Evolutionary conservation across 2,888 invertebrate genomes (phyloP).

Genomic region (Xanthorhoe designata): DNA sequence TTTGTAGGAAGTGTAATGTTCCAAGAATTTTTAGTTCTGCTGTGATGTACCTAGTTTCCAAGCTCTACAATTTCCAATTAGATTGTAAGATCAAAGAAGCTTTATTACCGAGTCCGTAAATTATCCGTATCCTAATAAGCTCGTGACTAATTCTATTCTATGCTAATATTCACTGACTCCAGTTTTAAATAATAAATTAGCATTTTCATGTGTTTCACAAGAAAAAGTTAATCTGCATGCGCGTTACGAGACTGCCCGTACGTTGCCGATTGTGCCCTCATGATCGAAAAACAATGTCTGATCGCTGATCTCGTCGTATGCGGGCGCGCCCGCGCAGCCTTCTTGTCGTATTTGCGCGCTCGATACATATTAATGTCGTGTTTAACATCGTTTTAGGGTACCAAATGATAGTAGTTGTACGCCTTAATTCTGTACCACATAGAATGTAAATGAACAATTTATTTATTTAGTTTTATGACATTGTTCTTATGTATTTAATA

Average conservation of each 20-base stretch:
- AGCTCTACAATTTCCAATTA: constrained; percentile 18
- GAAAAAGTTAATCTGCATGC: constrained; percentile 74
- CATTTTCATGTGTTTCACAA: constrained; percentile 46
- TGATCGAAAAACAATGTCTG: constrained; percentile 65
- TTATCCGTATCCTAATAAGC: constrained; percentile 29
- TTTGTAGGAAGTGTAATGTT: background rate
- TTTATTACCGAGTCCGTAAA: constrained; percentile 19
- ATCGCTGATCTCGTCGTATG: constrained; percentile 48
- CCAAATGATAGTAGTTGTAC: constrained; percentile 45
- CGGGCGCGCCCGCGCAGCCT: constrained; percentile 72
- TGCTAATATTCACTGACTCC: constrained; percentile 24
- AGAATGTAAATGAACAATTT: constrained; percentile 18
- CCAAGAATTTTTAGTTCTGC: background rate
- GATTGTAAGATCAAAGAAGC: constrained; percentile 34
- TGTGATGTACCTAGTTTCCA: background rate
- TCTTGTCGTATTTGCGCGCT: constrained; percentile 58
- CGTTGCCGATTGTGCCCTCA: constrained; percentile 71
- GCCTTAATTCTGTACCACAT: constrained; percentile 27
- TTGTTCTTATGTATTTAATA: no score
- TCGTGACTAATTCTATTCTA: constrained; percentile 31
- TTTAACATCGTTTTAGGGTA: constrained; percentile 56
- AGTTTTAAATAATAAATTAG: constrained; percentile 32
- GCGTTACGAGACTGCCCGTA: constrained; percentile 57
- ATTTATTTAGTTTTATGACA: no score
- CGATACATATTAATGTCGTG: constrained; percentile 75